Base-by-base conservation (phyloP, 2,797 vertebrate species). In the Alcedo quadribrachys region DNA sequence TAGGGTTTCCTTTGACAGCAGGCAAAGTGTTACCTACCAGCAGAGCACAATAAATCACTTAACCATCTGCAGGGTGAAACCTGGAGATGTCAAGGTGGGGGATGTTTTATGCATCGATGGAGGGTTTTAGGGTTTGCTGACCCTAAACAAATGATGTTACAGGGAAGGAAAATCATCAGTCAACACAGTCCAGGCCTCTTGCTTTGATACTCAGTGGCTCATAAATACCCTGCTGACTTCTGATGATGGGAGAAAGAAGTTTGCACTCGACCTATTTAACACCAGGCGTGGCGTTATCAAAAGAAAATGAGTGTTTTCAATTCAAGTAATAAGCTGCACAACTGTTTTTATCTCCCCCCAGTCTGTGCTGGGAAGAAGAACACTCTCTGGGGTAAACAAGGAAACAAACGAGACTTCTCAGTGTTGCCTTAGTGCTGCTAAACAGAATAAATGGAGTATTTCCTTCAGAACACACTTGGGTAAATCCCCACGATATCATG, bases 241-340 rank as follows among this genome's bases (percentile, higher is more conserved):
- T 2, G 16, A 58, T 32, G 28, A 50, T 0, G 13, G 13, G 20
- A 45, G 6, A 30, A n/a, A 46, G 6, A 25, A 43, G 15, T 60
- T 85, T 87, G 73, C 22, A 12, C 69, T 12, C 35, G 6, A 58
- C 16, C 54, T 48, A 42, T 24, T 86, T 53, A 40, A 7, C 32
- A 43, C 14, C 57, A 67, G 43, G 30, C 13, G 16, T 37, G 67
- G 35, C 27, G 3, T 3, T 25, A 55, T 21, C 13, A 55, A 69
- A 48, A 27, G 7, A 10, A 55, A 78, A 37, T 0, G 15, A 12
- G 6, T 8, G 7, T 1, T 75, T 70, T 25, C n/a, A 61, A 75
- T 53, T n/a, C 69, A 8, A 8, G 5, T 4, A 10, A 20, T 27
- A 24, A 85, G 69, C 1, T 0, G 0, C 8, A 10, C 3, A 32